phyloP scores from a whole-genome alignment of 92 coral and sea anemone genomes.

The Zoanthus sansibaricus region DNA sequence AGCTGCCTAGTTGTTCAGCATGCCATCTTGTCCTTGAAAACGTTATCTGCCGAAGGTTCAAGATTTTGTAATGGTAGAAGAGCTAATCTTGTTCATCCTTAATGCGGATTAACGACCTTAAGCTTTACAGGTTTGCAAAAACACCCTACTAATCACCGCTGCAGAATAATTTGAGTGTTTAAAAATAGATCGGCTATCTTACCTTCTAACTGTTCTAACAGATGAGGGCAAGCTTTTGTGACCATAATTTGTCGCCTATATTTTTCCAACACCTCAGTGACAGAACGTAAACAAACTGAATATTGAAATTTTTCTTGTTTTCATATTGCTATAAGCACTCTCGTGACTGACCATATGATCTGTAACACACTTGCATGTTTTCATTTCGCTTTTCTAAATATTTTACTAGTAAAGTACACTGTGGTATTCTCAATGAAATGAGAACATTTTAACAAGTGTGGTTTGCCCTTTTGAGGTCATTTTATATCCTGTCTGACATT shows the following conservation, averaged over 20 bases:
- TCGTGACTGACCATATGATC: too few relatives aligned
- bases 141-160: slow-evolving; percentile 33
- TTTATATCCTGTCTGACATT: not conserved
- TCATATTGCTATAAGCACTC: too few relatives aligned
- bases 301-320: too few relatives aligned
- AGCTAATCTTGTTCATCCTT: slow-evolving; percentile 25
- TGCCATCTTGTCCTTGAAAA: slow-evolving; percentile 7
- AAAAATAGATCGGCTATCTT: slow-evolving; percentile 2
- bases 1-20: not conserved
- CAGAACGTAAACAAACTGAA: not conserved
- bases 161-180: not conserved
- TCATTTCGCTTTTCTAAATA: too few relatives aligned
- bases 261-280: not conserved
- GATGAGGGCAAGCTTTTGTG: not conserved
- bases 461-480: not conserved
- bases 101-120: slow-evolving; percentile 28
- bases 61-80: not conserved
- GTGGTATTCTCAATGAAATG: too few relatives aligned
- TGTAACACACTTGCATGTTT: too few relatives aligned
- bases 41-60: not conserved
- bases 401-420: too few relatives aligned
- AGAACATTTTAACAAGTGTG: not conserved
- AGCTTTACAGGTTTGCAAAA: slow-evolving; percentile 23
- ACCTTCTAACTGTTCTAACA: not conserved
- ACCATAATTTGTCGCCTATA: not conserved